Conservation (phyloP, 2,113 vertebrate genomes). For the Heterotilapia buettikoferi region DNA sequence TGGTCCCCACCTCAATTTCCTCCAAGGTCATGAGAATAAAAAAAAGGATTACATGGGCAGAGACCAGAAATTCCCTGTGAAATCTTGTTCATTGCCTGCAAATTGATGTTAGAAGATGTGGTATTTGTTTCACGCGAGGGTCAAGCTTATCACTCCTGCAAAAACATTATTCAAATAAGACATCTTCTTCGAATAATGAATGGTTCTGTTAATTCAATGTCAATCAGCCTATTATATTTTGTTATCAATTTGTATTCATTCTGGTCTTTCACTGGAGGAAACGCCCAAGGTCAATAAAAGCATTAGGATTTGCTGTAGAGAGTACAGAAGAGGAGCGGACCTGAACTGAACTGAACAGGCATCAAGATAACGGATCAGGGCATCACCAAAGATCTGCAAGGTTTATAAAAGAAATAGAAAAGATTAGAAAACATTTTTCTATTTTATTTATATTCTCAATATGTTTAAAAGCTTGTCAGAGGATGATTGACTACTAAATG, state of each 20-base stretch:
- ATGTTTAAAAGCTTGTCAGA: neutral
- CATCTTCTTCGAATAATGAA: neutral
- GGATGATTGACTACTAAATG: neutral
- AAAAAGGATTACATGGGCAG: neutral
- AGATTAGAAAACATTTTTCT: neutral
- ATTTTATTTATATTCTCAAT: neutral
- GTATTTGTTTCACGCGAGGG: neutral
- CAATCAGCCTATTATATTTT: neutral
- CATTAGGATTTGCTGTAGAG: neutral
- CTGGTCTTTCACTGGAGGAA: neutral
- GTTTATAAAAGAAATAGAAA: neutral
- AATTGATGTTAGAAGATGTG: neutral
- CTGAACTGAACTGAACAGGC: neutral
- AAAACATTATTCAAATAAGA: neutral
- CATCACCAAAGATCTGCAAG: neutral
- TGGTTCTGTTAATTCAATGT: neutral
- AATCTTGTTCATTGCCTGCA: neutral
- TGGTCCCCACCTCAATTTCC: neutral
- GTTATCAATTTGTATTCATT: slow-evolving; percentile 4
- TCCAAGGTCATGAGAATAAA: neutral
- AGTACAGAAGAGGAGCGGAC: neutral
- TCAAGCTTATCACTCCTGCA: neutral
- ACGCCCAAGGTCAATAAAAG: neutral
- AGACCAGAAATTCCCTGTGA: neutral
- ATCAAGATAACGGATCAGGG: neutral